Percentiles rank a stretch among this genome's conserved stretches.
phyloP scores from a whole-genome alignment of 2,113 vertebrate species.

The Syrrhaptes paradoxus region DNA sequence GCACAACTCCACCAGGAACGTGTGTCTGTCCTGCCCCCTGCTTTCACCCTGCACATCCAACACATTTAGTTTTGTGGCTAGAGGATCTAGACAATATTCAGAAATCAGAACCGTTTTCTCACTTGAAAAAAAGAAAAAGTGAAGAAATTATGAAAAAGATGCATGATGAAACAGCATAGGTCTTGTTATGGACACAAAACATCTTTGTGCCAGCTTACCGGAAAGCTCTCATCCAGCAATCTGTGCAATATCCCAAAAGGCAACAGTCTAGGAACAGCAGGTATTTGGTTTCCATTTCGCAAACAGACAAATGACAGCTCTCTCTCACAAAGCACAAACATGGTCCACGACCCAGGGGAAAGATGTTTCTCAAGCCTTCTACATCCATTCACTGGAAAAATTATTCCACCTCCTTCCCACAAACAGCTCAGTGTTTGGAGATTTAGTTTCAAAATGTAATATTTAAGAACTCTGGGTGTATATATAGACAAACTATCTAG shows the following conservation, averaged over 20 bases:
- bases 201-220: not conserved
- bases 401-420: not conserved
- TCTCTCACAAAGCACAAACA: constrained; percentile 24
- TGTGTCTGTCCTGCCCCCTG: not conserved
- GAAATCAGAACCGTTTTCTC: not conserved
- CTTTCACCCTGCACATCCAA: not conserved
- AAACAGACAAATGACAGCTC: constrained; percentile 20
- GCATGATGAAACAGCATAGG: not conserved
- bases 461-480: not conserved
- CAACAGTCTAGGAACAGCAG: not conserved
- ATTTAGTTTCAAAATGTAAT: not conserved
- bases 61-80: not conserved
- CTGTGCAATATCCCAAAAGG: not conserved
- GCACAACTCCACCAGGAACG: not conserved
- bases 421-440: not conserved
- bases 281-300: not conserved
- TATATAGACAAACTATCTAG: not conserved
- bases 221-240: not conserved
- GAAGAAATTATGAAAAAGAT: not conserved
- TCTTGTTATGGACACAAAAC: not conserved
- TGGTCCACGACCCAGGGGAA: constrained; percentile 34
- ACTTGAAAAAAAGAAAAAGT: not conserved
- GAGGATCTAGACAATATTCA: not conserved
- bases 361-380: constrained; percentile 21
- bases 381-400: constrained; percentile 29